Percentiles rank a stretch among this genome's conserved stretches.
Evolutionary conservation across 2,113 vertebrate species (phyloP).

Genomic region (Xiphias gladius): DNA sequence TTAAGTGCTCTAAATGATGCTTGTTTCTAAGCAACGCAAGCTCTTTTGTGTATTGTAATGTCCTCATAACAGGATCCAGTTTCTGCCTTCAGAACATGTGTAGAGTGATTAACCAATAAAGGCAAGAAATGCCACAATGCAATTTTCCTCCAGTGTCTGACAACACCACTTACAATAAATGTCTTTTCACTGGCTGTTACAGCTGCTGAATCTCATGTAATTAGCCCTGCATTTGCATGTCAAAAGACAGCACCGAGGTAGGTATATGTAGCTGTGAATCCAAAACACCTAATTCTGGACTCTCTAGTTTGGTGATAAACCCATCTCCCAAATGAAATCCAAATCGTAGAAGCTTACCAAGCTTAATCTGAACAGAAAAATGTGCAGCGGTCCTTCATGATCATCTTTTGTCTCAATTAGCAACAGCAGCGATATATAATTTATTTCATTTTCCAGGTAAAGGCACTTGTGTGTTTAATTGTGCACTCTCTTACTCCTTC

Average conservation of each 20-base stretch:
- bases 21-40: slow-evolving; percentile 73
- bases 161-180: slow-evolving; percentile 8
- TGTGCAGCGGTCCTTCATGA: background rate
- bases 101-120: slow-evolving; percentile 7
- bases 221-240: background rate
- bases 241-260: background rate
- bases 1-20: slow-evolving; percentile 48
- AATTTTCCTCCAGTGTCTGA: background rate
- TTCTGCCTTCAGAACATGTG: slow-evolving; percentile 19
- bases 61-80: slow-evolving; percentile 32
- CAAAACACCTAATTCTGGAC: background rate
- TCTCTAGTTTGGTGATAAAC: slow-evolving; percentile 1
- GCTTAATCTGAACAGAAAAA: background rate
- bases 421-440: background rate
- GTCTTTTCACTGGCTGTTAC: background rate
- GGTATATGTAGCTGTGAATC: background rate
- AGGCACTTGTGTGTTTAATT: slow-evolving; percentile 8
- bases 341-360: background rate
- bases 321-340: background rate
- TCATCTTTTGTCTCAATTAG: background rate
- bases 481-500: slow-evolving; percentile 3
- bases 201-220: background rate
- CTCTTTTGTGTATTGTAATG: slow-evolving; percentile 32
- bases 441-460: slow-evolving; percentile 5
- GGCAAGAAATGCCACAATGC: slow-evolving; percentile 9